Base-by-base conservation (phyloP, 2,113 vertebrate species). In the Electrona antarctica region DNA sequence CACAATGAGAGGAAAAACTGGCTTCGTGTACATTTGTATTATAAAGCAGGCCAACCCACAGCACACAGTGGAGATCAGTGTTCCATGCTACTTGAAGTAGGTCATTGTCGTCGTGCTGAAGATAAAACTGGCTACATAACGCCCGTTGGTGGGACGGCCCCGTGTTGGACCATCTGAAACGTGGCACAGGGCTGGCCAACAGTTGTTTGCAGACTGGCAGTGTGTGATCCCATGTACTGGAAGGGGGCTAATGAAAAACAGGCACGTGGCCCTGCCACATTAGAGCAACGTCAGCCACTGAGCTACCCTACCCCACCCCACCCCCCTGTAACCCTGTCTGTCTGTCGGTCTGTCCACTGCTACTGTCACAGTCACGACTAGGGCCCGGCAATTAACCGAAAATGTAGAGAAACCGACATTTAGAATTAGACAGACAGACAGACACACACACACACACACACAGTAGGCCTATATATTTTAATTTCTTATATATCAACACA, bases 221-320 rank as follows among this genome's bases (percentile, higher is more conserved):
- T 47, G 68, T 47, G 68, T 45, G 68, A 76, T 54, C 14, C 52
- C 61, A 33, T 9, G 15, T 59, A 60, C 71, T 60, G 72, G 80
- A 86, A 60, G 67, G 63, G 45, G 49, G 57, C 64, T 68, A 75
- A 83, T 76, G 69, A 78, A 79, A 56, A 21, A 64, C 50, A 71
- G 64, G 69, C 62, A 62, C 63, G 7, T 62, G 73, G 72, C 69
- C 73, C 51, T 77, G 72, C 67, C 70, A 66, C 57, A 59, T 73
- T 73, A 74, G 61, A 81, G 64, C 8, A 59, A 63, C 15, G 58
- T 83, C 83, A 83, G 62, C 79, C 61, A 12, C 70, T 61, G 54
- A 78, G 79, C 70, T 51, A 29, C 48, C 64, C 66, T 51, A 67
- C 60, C 74, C 66, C 48, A 70, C 55, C 45, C 21, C 21, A 21